Evolutionary conservation across 1,140 invertebrate genomes (phyloP), one percentile per base, ranked within the genome.

Genomic region (Drosophila subobscura): DNA sequence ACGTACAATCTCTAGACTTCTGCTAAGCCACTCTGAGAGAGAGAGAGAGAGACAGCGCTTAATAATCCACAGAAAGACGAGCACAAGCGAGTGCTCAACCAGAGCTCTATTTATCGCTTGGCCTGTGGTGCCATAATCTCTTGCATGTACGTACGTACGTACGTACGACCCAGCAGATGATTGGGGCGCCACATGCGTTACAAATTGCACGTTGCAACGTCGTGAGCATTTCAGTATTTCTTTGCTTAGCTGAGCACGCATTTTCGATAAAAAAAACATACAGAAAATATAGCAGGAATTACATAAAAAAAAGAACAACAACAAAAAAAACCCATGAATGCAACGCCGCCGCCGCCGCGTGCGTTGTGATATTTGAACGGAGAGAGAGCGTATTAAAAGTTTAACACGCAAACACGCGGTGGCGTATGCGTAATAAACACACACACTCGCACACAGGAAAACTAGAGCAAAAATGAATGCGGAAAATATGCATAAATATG

Each of bases 241-340:
- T 68, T 55, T 68, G 65, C 65, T 72, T 61, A 72, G 70, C 68
- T 72, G 70, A 72, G 67, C 70, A 72, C 70, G 70, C 70, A 72
- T 72, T 72, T 72, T 72, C 68, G 70, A 72, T 72, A 72, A 72
- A 49, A 61, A 60, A 72, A 61, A 58, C 10, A 25, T 20, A 33
- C 33, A 12, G 33, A 37, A 10, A 12, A 12, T 20, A 51, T 52
- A 61, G 50, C 7, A 44, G 51, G 6, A 37, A 29, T 72, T 72
- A 72, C 67, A 72, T 72, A 71, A 71, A 71, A 42, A 14, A 16
- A 7, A 12, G 2, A 23, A 55, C 66, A 67, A 42, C 23, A 55
- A 56, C 68, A 52, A 55, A 68, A 46, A 54, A 25, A 67, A 67
- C 70, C 49, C 23, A 37, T 58, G 65, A 72, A 53, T 61, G 27